phyloP scores from a whole-genome alignment of 2,113 vertebrate genomes.

The Astur gentilis region DNA sequence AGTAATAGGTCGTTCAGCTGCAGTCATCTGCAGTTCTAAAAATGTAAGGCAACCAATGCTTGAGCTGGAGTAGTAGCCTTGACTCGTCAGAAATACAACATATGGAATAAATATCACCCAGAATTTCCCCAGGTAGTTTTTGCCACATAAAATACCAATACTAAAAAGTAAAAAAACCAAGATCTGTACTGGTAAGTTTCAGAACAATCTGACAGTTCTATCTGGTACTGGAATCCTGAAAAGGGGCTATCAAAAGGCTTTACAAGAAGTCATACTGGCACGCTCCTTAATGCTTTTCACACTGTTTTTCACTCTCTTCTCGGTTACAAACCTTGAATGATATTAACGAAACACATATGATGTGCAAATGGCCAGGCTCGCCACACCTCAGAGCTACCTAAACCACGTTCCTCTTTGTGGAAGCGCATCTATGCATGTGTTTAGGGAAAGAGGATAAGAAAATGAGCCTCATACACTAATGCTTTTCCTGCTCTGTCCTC shows the following conservation, averaged over 20 bases:
- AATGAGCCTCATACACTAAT: background rate
- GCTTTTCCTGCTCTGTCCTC: background rate
- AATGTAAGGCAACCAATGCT: background rate
- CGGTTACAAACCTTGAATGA: background rate
- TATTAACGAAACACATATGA: background rate
- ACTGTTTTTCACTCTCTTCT: background rate
- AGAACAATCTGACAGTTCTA: background rate
- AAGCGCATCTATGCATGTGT: background rate
- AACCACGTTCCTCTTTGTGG: background rate
- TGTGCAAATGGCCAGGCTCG: background rate
- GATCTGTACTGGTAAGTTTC: background rate
- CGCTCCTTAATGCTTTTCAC: background rate
- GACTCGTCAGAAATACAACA: background rate
- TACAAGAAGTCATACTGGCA: background rate
- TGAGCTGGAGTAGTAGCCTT: background rate
- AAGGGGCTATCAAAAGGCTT: background rate
- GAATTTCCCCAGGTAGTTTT: background rate
- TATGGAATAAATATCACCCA: background rate
- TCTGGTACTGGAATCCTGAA: background rate
- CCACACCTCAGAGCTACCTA: background rate
- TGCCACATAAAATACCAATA: background rate
- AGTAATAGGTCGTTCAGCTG: background rate
- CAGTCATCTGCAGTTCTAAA: background rate
- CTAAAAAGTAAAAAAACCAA: background rate
- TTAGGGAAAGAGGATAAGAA: background rate